A percentile compares a stretch with the other conserved stretches of the same genome.
Conservation (phyloP, 2,888 invertebrate species). For the Dicyrtoma fusca region DNA sequence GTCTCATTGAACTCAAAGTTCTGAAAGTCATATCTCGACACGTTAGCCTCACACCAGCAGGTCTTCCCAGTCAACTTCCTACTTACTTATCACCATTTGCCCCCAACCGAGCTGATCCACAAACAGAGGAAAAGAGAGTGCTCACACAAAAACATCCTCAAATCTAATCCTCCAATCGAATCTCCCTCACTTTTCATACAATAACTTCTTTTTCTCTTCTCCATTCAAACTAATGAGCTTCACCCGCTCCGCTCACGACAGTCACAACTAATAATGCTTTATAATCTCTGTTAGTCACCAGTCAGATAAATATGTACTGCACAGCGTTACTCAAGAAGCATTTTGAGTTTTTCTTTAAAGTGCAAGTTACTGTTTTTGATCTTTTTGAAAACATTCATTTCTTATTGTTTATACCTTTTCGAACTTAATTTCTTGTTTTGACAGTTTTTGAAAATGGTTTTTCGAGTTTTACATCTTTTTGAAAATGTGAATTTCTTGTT, state of each 20-base stretch:
- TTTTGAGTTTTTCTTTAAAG: too few species aligned
- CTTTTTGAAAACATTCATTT: too few species aligned
- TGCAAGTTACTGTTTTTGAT: too few species aligned
- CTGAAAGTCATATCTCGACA: too few species aligned
- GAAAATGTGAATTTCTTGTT: too few species aligned
- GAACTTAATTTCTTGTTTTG: not conserved
- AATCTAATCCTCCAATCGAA: constrained; percentile 9
- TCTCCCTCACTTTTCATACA: not conserved
- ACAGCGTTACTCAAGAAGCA: not conserved
- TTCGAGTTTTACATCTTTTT: too few species aligned
- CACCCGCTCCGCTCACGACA: not conserved
- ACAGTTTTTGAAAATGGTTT: too few species aligned
- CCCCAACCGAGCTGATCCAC: not conserved
- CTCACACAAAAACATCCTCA: not conserved
- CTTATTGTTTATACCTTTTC: not conserved
- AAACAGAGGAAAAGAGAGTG: not conserved
- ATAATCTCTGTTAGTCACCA: too few species aligned
- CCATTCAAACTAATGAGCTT: not conserved
- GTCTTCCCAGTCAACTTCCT: not conserved
- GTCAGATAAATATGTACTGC: not conserved
- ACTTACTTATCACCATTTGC: not conserved
- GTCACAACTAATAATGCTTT: too few species aligned
- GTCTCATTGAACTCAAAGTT: too few species aligned
- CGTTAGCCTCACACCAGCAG: too few species aligned
- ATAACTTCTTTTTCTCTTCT: constrained; percentile 4